Evolutionary conservation across 1,140 invertebrate genomes (phyloP).

Genomic region (Antheraea pernyi): DNA sequence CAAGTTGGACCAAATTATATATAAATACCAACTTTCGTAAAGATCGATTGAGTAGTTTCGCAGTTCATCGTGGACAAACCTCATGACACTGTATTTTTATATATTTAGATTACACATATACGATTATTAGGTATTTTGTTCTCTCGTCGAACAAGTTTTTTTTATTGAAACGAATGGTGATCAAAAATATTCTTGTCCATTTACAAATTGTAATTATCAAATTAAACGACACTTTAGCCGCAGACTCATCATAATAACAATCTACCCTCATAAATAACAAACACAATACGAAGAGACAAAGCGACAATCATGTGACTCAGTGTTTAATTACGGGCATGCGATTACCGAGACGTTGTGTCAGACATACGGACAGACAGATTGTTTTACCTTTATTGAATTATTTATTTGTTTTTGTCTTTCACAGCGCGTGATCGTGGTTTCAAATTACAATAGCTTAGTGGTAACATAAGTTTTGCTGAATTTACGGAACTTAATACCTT

Average conservation of each 20-base stretch:
- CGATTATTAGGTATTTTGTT: no score
- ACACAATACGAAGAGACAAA: neutral
- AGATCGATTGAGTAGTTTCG: no score
- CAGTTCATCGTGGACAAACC: no score
- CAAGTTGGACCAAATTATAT: no score
- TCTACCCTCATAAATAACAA: neutral
- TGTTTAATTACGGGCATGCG: neutral
- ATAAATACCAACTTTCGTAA: no score
- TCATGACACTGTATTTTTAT: no score
- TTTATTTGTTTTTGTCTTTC: neutral
- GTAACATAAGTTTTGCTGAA: no score
- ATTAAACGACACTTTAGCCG: neutral
- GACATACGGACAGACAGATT: conserved; percentile 1
- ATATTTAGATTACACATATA: no score
- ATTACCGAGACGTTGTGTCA: neutral
- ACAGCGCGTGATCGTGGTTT: neutral
- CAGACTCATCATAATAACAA: neutral
- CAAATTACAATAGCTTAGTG: no score
- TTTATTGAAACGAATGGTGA: no score
- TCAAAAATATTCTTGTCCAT: neutral
- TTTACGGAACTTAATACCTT: no score
- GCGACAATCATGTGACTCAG: neutral
- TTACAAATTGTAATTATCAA: neutral
- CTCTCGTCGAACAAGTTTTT: no score
- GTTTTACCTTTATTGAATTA: neutral